Conservation (phyloP, 2,113 vertebrate genomes). For the Pachycephala philippinensis region DNA sequence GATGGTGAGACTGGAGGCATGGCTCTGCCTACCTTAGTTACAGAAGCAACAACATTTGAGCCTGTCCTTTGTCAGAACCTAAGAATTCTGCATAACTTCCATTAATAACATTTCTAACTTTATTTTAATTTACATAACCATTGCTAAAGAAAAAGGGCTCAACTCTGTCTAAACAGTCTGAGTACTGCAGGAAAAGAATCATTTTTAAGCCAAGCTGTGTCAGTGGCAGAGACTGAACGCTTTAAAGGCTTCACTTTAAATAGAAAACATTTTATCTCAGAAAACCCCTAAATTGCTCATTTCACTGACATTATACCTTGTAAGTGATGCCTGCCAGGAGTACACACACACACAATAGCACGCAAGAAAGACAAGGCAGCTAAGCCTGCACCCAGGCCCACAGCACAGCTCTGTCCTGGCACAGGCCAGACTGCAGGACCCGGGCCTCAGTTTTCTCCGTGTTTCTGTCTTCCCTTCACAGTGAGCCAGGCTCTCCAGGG, state of each 20-base stretch:
- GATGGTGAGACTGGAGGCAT: not conserved
- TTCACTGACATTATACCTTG: not conserved
- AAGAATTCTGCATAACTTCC: not conserved
- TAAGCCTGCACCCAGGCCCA: not conserved
- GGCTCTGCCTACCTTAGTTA: not conserved
- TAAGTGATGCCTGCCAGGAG: not conserved
- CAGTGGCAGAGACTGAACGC: not conserved
- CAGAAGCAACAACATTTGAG: not conserved
- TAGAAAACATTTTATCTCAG: not conserved
- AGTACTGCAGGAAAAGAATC: not conserved
- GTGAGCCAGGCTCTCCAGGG: not conserved
- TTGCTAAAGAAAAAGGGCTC: not conserved
- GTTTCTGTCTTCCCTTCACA: not conserved
- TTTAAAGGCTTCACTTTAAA: not conserved
- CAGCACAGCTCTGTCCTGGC: rapidly evolving
- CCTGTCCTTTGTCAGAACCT: not conserved
- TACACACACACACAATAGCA: not conserved
- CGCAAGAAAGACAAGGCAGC: rapidly evolving
- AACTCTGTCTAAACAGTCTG: not conserved
- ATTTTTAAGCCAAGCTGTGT: not conserved
- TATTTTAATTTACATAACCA: conserved; percentile 1
- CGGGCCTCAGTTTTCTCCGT: not conserved
- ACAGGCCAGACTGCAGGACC: not conserved
- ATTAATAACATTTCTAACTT: conserved; percentile 12
- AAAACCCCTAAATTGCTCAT: not conserved